Percentiles rank a stretch among this genome's conserved stretches.
Evolutionary conservation across 1,140 invertebrate genomes (phyloP).

Genomic region (Solenopsis fugax): DNA sequence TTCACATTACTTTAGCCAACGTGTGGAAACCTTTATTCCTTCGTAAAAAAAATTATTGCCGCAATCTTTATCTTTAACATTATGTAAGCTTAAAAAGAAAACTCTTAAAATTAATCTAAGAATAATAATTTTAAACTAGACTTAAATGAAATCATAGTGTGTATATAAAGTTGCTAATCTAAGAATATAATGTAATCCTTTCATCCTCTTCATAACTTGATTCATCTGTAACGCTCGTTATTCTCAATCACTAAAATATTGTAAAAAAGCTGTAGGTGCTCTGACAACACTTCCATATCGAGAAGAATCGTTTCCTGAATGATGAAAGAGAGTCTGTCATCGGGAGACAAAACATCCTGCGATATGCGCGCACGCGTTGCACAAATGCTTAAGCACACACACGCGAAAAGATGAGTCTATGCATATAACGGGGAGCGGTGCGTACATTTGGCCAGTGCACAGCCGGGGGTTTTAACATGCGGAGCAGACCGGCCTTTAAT

Average conservation of each 20-base stretch:
- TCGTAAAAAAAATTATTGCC: neutral
- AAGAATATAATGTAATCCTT: neutral
- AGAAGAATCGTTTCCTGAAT: neutral
- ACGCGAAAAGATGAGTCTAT: constrained; percentile 63
- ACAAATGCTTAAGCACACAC: constrained; percentile 67
- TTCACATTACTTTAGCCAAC: neutral
- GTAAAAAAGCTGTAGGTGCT: neutral
- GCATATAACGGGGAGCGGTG: constrained; percentile 53
- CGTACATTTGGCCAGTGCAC: constrained; percentile 70
- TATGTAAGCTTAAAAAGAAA: neutral
- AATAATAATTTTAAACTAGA: neutral
- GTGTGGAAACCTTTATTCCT: neutral
- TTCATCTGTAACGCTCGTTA: neutral
- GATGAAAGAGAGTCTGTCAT: neutral
- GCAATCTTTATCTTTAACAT: neutral
- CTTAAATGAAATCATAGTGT: too few species aligned
- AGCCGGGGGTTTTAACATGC: constrained; percentile 73
- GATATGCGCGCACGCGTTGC: neutral
- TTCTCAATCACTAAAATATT: neutral
- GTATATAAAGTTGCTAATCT: too few species aligned
- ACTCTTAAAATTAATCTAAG: constrained; percentile 3
- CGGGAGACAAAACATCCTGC: neutral
- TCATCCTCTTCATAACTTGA: neutral
- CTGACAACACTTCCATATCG: neutral
- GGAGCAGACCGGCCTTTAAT: constrained; percentile 73